Evolutionary conservation across 2,888 invertebrate species (phyloP).

Genomic region (Amiota communis): DNA sequence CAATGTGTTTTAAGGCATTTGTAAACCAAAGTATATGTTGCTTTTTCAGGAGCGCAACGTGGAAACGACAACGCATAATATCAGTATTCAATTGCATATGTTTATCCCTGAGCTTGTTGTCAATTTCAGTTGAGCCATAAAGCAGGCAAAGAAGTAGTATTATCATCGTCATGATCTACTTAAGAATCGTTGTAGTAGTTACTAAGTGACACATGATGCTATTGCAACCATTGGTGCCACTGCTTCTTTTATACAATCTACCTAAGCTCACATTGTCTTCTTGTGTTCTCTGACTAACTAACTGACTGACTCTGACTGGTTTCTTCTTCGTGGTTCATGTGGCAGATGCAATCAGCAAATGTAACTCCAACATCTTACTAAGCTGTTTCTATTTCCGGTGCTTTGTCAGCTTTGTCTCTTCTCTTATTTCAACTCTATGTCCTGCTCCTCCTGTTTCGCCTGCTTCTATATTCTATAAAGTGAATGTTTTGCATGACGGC

Average conservation of each 20-base stretch:
- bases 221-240: neutral
- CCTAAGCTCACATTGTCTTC: neutral
- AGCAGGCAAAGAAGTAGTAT: no score
- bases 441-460: neutral
- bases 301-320: no score
- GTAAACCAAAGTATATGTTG: neutral
- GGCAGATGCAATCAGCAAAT: neutral
- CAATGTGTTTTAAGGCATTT: neutral
- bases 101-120: conserved; percentile 14
- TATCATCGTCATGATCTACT: neutral
- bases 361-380: neutral
- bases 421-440: neutral
- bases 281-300: neutral
- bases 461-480: neutral
- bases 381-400: neutral
- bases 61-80: neutral
- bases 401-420: conserved; percentile 17
- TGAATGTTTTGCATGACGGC: conserved; percentile 3
- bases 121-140: conserved; percentile 8
- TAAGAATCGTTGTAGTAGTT: neutral
- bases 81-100: conserved; percentile 16
- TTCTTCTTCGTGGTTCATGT: no score
- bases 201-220: conserved; percentile 9
- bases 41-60: neutral
- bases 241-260: neutral